Evolutionary conservation across 37 sponge, comb jelly and placozoan species (phyloP).

Genomic region (Cladorhizidae sp.): DNA sequence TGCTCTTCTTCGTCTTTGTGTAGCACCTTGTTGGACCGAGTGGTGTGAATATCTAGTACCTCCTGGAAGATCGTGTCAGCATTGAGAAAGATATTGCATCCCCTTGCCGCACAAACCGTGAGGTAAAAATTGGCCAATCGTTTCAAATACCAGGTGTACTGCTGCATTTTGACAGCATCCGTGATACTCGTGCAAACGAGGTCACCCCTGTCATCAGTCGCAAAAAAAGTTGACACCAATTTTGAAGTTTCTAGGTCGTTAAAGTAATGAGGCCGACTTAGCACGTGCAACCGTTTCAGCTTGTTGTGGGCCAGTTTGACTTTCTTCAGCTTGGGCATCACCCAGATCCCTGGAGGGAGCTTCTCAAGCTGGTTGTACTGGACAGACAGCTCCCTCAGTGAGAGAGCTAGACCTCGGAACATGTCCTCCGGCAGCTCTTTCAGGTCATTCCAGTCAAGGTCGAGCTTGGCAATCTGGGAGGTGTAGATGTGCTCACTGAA

Average conservation of each 20-base stretch:
- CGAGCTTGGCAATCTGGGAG: constrained; percentile 14
- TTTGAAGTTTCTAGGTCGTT: constrained; percentile 24
- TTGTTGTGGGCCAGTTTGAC: constrained; percentile 50
- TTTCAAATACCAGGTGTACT: constrained; percentile 16
- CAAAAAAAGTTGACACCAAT: neutral
- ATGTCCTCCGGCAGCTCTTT: constrained; percentile 53
- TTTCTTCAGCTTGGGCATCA: constrained; percentile 50
- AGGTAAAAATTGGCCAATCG: constrained; percentile 27
- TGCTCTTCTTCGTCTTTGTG: neutral
- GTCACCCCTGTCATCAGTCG: neutral
- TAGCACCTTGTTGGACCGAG: neutral
- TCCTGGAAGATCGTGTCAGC: neutral
- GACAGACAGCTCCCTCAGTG: constrained; percentile 52
- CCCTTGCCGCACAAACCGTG: constrained; percentile 5
- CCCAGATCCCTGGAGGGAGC: constrained; percentile 76
- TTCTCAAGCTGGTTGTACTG: constrained; percentile 36
- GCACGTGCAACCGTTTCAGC: constrained; percentile 53
- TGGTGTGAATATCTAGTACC: constrained; percentile 28
- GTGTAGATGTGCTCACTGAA: constrained; percentile 23
- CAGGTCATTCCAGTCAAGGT: constrained; percentile 57
- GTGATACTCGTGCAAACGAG: neutral
- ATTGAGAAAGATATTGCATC: neutral
- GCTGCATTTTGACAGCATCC: neutral
- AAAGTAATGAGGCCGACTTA: constrained; percentile 38
- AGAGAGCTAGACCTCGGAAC: constrained; percentile 13